Evolutionary conservation across 2,888 invertebrate species (phyloP).

Genomic region (Epistrophe eligans): DNA sequence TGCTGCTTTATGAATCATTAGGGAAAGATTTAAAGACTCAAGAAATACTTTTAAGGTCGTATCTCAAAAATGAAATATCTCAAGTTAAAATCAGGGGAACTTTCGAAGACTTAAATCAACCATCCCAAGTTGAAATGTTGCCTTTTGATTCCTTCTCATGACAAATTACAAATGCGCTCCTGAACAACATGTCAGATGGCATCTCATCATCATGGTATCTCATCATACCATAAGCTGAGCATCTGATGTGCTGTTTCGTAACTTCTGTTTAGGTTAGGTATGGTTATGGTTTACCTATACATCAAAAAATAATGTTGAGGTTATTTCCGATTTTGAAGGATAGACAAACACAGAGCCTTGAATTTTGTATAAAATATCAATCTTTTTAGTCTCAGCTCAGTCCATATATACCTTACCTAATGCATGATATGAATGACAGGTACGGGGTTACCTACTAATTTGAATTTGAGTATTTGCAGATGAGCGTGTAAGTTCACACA

Average conservation of each 20-base stretch:
- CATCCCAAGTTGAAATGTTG: no score
- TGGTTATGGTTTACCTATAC: constrained; percentile 14
- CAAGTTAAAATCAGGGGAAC: no score
- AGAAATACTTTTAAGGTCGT: no score
- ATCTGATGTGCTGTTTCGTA: constrained; percentile 60
- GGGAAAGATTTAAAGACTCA: no score
- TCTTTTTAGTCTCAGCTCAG: constrained; percentile 31
- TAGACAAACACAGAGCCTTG: not conserved
- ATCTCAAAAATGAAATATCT: no score
- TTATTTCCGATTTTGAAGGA: constrained; percentile 19
- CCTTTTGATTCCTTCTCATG: not conserved
- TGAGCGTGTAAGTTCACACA: constrained; percentile 64
- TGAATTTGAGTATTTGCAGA: constrained; percentile 69
- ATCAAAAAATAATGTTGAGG: constrained; percentile 26
- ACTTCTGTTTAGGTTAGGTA: constrained; percentile 50
- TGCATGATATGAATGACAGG: constrained; percentile 36
- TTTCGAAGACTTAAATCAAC: no score
- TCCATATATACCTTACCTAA: not conserved
- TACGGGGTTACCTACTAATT: constrained; percentile 46
- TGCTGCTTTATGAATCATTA: no score
- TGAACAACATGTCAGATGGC: not conserved
- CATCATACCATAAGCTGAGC: constrained; percentile 16
- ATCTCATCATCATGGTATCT: constrained; percentile 7
- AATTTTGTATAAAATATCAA: constrained; percentile 50
- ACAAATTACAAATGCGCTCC: constrained; percentile 4